Evolutionary conservation across 2,888 invertebrate genomes (phyloP).

Genomic region (Sinelater perroti): DNA sequence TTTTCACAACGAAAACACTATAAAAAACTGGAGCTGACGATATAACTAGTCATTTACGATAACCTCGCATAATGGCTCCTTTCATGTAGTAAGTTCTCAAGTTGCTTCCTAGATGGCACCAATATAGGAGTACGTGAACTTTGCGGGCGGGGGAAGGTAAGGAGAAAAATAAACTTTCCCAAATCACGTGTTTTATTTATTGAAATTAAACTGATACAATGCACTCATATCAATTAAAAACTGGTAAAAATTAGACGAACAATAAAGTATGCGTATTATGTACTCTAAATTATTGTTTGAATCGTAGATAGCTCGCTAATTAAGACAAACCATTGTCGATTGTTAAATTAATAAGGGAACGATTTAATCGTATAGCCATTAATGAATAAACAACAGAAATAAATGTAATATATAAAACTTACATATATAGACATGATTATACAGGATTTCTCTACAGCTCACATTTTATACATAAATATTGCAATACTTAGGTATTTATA

Average conservation of each 20-base stretch:
- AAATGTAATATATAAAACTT: conserved; percentile 33
- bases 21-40: too few species aligned
- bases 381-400: conserved; percentile 34
- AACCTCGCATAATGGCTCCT: too few species aligned
- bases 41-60: too few species aligned
- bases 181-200: conserved; percentile 42
- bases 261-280: conserved; percentile 37
- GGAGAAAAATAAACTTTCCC: background rate
- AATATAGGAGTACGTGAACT: background rate
- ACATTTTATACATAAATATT: conserved; percentile 36
- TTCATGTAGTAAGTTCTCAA: too few species aligned
- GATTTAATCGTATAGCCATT: conserved; percentile 17
- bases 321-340: conserved; percentile 24
- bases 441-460: conserved; percentile 31
- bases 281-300: conserved; percentile 28
- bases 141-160: background rate
- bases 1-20: too few species aligned
- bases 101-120: too few species aligned
- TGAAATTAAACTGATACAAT: conserved; percentile 45
- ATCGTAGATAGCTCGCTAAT: conserved; percentile 22
- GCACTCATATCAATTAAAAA: conserved; percentile 45
- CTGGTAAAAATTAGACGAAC: conserved; percentile 38
- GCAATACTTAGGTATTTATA: conserved; percentile 38
- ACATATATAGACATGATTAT: conserved; percentile 33
- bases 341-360: conserved; percentile 29